A percentile compares a stretch with the other conserved stretches of the same genome.
These are phyloP conservation scores for Hesperophylax magnus DNA, from an alignment of 1,140 invertebrate species.

Conservation along the genomic window DNA sequence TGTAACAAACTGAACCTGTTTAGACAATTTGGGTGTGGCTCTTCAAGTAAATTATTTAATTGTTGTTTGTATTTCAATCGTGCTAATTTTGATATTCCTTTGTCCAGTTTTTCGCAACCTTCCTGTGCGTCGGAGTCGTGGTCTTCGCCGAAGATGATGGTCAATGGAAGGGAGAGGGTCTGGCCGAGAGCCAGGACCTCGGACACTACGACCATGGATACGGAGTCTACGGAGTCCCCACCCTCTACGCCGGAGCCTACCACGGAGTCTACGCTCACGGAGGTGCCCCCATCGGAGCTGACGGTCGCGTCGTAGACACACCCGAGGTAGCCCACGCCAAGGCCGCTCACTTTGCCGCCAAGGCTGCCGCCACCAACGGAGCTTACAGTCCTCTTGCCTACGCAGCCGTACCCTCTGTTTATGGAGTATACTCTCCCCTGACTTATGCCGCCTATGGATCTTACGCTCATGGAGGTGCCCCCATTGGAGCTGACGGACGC, in stretches of 20 bases:
- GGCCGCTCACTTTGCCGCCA: constrained; percentile 66
- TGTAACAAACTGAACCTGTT: too few species aligned
- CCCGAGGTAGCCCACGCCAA: constrained; percentile 69
- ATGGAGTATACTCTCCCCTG: not conserved
- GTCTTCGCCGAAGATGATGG: constrained; percentile 49
- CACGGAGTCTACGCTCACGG: constrained; percentile 33
- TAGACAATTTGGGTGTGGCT: too few species aligned
- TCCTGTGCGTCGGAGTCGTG: too few species aligned
- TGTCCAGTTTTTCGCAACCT: too few species aligned
- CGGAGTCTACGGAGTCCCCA: not conserved
- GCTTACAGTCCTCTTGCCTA: constrained; percentile 16
- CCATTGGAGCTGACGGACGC: constrained; percentile 42
- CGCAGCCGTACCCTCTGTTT: not conserved
- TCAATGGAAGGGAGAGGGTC: constrained; percentile 49
- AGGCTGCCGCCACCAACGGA: not conserved
- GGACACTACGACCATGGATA: constrained; percentile 55
- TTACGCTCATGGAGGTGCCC: too few species aligned
- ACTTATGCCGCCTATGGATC: constrained; percentile 3
- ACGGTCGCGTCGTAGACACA: constrained; percentile 65
- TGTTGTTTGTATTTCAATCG: too few species aligned
- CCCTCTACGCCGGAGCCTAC: constrained; percentile 56
- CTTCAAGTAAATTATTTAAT: too few species aligned
- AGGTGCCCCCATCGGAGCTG: constrained; percentile 57
- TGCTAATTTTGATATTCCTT: too few species aligned
- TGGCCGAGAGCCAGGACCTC: constrained; percentile 32